Base-by-base conservation (phyloP, 1,140 invertebrate species). In the Probaryconus sp. region DNA sequence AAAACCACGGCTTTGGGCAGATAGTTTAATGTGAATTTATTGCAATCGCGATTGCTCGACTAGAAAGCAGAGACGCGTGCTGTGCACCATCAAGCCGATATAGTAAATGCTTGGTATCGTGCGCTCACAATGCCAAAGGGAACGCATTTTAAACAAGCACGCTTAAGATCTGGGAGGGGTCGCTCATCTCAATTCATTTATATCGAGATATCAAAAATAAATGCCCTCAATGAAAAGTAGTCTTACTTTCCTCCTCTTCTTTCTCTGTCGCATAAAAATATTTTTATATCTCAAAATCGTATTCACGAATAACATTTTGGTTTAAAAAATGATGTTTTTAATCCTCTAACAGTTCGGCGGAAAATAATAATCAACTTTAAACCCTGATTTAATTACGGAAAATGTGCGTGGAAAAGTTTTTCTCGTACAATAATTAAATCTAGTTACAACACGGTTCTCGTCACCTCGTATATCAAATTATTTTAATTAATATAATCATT, bases 11-110 rank as follows among this genome's bases (percentile, higher is more conserved):
- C 77, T 63, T 71, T 63, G 68, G 65, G 77, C 79, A 82, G 84
- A 87, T 87, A 87, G 85, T 85, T 87, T 87, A 87, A 87, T 87
- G 84, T 86, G 84, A 84, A 87, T 87, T 85, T 87, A 87, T 86
- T 85, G 80, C 83, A 78, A 86, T 87, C 84, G 80, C 83, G 85
- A 86, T 84, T 81, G 65, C 72, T 42, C 71, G 80, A 79, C 75
- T 80, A 80, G 83, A 80, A 82, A 83, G 77, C 80, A 76, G 76
- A 84, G 83, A 81, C 83, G 85, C 79, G 85, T 85, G 84, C 78
- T 83, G 75, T 71, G 53, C 64, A 64, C 71, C 69, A 78, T 81
- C 81, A 82, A 76, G 61, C 82, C 77, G 82, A 84, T 84, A 85
- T 30, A 58, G 75, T 48, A 35, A 75, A 26, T 21, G 64, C 53